Evolutionary conservation across 2,797 vertebrate species (phyloP), one percentile per base, ranked within the genome.

Genomic region (Lagocephalus sceleratus): DNA sequence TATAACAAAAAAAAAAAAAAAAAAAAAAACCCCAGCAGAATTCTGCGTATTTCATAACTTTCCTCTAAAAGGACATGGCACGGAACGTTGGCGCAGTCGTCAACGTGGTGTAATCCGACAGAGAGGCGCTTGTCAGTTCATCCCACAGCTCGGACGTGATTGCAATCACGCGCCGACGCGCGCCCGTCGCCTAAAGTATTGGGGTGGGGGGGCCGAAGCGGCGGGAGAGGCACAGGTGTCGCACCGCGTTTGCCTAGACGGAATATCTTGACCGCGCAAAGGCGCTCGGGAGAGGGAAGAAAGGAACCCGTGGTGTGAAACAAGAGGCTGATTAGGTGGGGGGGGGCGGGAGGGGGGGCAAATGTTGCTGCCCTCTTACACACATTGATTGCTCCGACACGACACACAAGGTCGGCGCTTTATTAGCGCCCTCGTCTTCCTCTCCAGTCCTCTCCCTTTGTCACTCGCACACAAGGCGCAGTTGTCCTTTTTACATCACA

Each of bases 351-450:
- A 72, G 52, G 57, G 57, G 73, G 70, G 71, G 51, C 60, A 64
- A 75, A 65, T 65, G 71, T 51, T 64, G 19, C 46, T 58, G 38
- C 9, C 5, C 44, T 54, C 45, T 21, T 58, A 38, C 60, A 42
- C 51, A 11, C 40, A 42, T 73, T 75, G 75, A 80, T 76, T 78
- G 79, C 68, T 70, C 64, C 71, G 73, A 68, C 76, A 75, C 71
- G 74, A 32, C 58, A 55, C 67, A 64, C 68, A 82, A 83, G 85
- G 79, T 84, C 81, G 78, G 65, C 15, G 54, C 55, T 64, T 76
- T 73, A 57, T 78, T 71, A 75, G 73, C 66, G 54, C 55, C 63
- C 60, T 67, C 60, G 43, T 69, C 61, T 45, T 73, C 61, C 50
- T 72, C 64, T 60, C 39, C 26, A 38, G 39, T 29, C 47, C 12